Conservation (phyloP, 2,113 vertebrate genomes). For the Petaurus breviceps region DNA sequence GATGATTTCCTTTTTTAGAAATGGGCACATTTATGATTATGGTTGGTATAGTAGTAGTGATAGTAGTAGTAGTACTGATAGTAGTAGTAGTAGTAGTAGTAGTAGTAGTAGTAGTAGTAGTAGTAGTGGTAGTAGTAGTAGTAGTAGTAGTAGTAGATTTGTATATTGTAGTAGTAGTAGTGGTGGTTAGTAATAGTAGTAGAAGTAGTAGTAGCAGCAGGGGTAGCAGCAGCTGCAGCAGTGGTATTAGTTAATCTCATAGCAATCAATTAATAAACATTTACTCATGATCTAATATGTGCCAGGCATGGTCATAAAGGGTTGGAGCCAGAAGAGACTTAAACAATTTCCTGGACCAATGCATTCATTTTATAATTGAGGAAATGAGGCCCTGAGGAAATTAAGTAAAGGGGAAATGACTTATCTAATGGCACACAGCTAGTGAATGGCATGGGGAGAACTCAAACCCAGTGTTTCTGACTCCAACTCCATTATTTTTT, state of each 20-base stretch:
- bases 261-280: background rate
- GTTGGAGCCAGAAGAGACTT: background rate
- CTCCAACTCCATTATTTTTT: slow-evolving; percentile 39
- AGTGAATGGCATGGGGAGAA: slow-evolving; percentile 23
- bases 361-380: background rate
- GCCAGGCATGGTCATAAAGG: background rate
- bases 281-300: background rate
- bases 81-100: too few species aligned
- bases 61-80: background rate
- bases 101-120: too few species aligned
- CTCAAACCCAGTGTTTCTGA: slow-evolving; percentile 50
- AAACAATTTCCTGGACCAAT: background rate
- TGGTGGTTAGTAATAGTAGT: fast-evolving
- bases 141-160: background rate
- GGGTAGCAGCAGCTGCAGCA: background rate
- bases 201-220: background rate
- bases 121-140: too few species aligned
- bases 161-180: too few species aligned
- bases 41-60: background rate
- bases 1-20: background rate
- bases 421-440: slow-evolving; percentile 3
- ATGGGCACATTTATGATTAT: background rate
- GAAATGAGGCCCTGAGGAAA: slow-evolving; percentile 55
- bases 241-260: background rate
- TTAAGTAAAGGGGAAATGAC: background rate